A percentile compares a stretch with the other conserved stretches of the same genome.
phyloP scores from a whole-genome alignment of 2,888 invertebrate genomes.

The Dynastes maya region DNA sequence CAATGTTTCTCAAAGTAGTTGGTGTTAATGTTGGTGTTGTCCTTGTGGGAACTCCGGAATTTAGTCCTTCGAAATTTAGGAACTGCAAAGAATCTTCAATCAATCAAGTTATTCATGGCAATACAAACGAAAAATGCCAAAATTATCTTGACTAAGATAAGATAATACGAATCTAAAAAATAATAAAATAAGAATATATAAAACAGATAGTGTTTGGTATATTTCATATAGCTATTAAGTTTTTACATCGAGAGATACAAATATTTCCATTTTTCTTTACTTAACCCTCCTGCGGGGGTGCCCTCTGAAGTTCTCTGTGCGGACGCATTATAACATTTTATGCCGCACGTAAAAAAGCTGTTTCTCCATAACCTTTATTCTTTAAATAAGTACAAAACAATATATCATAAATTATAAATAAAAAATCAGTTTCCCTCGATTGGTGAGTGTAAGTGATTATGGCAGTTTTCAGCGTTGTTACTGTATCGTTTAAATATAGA shows the following conservation, averaged over 20 bases:
- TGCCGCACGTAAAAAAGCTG: too few relatives aligned
- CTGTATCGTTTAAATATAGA: too few relatives aligned
- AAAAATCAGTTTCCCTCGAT: too few relatives aligned
- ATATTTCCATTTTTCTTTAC: too few relatives aligned
- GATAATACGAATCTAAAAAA: constrained; percentile 40
- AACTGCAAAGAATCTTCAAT: constrained; percentile 76
- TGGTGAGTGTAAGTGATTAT: too few relatives aligned
- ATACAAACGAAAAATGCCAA: constrained; percentile 31
- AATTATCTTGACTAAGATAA: constrained; percentile 47
- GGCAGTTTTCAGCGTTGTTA: too few relatives aligned
- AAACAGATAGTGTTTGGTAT: background rate
- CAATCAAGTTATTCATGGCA: background rate
- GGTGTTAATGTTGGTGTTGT: constrained; percentile 96
- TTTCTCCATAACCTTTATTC: too few relatives aligned
- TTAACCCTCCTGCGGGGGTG: too few relatives aligned
- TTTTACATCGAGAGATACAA: background rate
- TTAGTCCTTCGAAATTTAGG: constrained; percentile 87
- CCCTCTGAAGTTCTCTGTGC: too few relatives aligned
- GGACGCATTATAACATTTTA: too few relatives aligned
- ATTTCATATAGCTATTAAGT: background rate
- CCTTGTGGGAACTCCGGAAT: constrained; percentile 92
- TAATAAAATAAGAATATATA: constrained; percentile 6
- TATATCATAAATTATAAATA: too few relatives aligned
- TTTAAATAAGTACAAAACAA: too few relatives aligned
- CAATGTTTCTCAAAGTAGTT: constrained; percentile 92